Evolutionary conservation across 2,888 invertebrate genomes (phyloP).

Genomic region (Troides oblongomaculatus): DNA sequence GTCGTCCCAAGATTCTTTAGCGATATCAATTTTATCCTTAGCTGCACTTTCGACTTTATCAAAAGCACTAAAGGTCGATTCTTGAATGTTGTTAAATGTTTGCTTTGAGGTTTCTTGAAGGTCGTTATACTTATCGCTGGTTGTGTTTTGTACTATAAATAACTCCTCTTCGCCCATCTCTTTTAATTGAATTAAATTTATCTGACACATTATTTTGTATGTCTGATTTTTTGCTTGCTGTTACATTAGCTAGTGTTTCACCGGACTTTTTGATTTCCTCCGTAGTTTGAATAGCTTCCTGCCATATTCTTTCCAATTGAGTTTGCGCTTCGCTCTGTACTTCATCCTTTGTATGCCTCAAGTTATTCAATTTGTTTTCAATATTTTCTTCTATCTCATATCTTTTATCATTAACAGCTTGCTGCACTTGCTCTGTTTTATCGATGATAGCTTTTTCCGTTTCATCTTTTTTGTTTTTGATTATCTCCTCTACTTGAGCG

Average conservation of each 20-base stretch:
- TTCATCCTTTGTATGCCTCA: constrained; percentile 38
- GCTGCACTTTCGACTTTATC: constrained; percentile 72
- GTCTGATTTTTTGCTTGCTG: constrained; percentile 56
- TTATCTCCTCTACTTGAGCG: constrained; percentile 41
- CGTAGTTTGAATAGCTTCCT: constrained; percentile 68
- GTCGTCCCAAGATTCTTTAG: constrained; percentile 66
- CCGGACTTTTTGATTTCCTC: constrained; percentile 71
- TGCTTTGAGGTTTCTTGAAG: constrained; percentile 60
- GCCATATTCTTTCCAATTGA: constrained; percentile 66
- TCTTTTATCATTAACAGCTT: constrained; percentile 35
- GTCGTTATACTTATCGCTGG: constrained; percentile 46
- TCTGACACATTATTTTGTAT: constrained; percentile 49
- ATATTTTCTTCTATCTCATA: constrained; percentile 35
- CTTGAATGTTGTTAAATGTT: constrained; percentile 65
- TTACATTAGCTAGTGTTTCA: constrained; percentile 62
- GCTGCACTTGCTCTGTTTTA: constrained; percentile 35
- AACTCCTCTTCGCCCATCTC: constrained; percentile 50
- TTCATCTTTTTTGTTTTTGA: constrained; percentile 46
- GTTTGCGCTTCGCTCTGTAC: constrained; percentile 46
- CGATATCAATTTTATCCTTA: constrained; percentile 67
- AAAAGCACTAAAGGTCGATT: constrained; percentile 72
- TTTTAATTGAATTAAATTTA: constrained; percentile 46
- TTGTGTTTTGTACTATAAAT: constrained; percentile 48
- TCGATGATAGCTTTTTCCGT: constrained; percentile 35
- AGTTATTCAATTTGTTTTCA: constrained; percentile 37